Base-by-base conservation (phyloP, 2,113 vertebrate species). In the Ascaphus truei region DNA sequence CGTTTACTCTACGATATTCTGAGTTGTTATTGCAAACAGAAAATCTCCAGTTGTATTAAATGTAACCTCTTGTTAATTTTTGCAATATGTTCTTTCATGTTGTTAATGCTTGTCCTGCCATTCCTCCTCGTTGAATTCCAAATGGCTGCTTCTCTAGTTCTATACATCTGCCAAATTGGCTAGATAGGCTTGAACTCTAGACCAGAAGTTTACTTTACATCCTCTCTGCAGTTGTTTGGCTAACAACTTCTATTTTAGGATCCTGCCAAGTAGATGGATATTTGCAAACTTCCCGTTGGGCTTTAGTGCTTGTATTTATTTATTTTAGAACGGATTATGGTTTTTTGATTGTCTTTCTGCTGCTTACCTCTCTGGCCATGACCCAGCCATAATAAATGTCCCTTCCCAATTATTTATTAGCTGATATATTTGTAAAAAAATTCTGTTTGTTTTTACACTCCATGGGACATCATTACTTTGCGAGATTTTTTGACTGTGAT, bases 121-220 rank as follows among this genome's bases (percentile, higher is more conserved):
- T 59, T 60, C 60, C 31, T 16, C 39, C 33, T 37, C n/a, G n/a
- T n/a, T n/a, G n/a, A n/a, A n/a, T 59, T 68, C 55, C 66, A 59
- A 29, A 37, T 55, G 27, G 27, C 27, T 6, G 51, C 25, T 55
- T 3, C 26, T 11, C 29, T 31, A 55, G 43, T 9, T 3, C 41
- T 36, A 11, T 43, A 2, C 26, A 33, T 13, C 56, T 56, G 50
- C 51, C 51, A 55, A 66, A 31, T 45, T 18, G 63, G 41, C 63
- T 56, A 20, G 26, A n/a, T 41, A 10, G 11, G 13, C 12, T 12
- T 25, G 27, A 45, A 25, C 37, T 33, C 7, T 0, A 5, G 33
- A 18, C 60, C 61, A 63, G 36, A 16, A 23, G 25, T 20, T 18
- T 22, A 47, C 13, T 62, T 62, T 48, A 48, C 59, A 31, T 62